Evolutionary conservation across 2,113 vertebrate species (phyloP), one percentile per base, ranked within the genome.

Genomic region (Dendropsophus ebraccatus): DNA sequence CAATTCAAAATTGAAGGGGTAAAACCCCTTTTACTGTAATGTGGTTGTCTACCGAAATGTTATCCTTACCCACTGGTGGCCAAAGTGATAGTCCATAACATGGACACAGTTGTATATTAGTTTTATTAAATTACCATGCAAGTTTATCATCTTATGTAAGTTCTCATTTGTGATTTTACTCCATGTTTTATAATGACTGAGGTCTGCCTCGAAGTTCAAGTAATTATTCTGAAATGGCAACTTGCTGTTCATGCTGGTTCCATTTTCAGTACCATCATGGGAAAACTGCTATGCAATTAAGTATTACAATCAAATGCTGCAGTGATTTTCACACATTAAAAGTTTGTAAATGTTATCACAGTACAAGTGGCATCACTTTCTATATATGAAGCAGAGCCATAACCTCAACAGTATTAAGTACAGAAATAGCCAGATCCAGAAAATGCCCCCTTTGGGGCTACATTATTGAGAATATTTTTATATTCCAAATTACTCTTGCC

Each of bases 261-360:
- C 37, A 73, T 73, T 73, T 73, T 41, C 69, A 73, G 19, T 73
- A 21, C 37, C 37, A 41, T 2, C 2, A 45, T n/a, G 69, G 41
- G 69, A n/a, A 73, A 73, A 73, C 4, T 45, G 69, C 37, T 45
- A 23, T 45, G 37, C 37, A 19, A 5, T 73, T n/a, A 73, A 41
- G 21, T n/a, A 73, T 45, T 45, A 73, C 35, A 45, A 45, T 45
- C 19, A 73, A 73, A 73, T 73, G 69, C 37, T 45, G 69, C 35
- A 45, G 69, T n/a, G 37, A 45, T 73, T 45, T 73, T n/a, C 8
- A 73, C 30, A 70, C 7, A 37, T 21, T 37, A 70, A 37, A 37
- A 70, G 17, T 11, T 37, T 35, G 65, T 73, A 45, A 73, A 41
- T 73, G 45, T 10, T 73, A 69, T 35, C 14, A 32, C 1, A 17